These are phyloP conservation scores for Vulpes vulpes DNA, from an alignment of 2,113 vertebrate species.

Conservation along the genomic window DNA sequence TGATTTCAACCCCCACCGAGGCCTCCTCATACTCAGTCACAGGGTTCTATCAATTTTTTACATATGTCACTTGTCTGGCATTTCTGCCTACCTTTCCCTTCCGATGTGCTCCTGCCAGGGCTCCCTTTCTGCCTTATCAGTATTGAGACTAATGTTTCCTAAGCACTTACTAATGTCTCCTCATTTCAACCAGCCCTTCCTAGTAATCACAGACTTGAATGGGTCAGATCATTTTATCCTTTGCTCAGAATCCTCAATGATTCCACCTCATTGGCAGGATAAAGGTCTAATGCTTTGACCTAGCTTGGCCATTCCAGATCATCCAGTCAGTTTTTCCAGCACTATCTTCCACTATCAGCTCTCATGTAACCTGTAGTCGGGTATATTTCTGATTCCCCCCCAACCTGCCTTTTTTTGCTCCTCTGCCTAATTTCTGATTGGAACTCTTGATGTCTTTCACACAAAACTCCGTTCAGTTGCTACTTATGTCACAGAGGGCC, in stretches of 20 bases:
- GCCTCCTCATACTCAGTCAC: not conserved
- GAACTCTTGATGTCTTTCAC: not conserved
- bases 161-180: not conserved
- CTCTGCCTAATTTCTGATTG: constrained; percentile 20
- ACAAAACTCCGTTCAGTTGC: not conserved
- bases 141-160: not conserved
- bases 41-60: not conserved
- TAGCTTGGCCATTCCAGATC: not conserved
- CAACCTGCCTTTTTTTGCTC: not conserved
- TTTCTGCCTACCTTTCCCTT: not conserved
- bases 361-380: not conserved
- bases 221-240: not conserved
- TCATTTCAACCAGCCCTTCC: not conserved
- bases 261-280: not conserved
- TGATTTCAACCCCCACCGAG: not conserved
- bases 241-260: not conserved
- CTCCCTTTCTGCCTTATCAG: not conserved
- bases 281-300: not conserved
- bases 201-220: not conserved
- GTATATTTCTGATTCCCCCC: not conserved
- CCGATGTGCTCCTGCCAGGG: no score
- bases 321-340: not conserved
- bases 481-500: not conserved
- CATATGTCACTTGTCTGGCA: not conserved
- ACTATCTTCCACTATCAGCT: not conserved